Percentiles rank a stretch among this genome's conserved stretches.
Conservation (phyloP, 1,140 invertebrate species). For the Bombus confusus region DNA sequence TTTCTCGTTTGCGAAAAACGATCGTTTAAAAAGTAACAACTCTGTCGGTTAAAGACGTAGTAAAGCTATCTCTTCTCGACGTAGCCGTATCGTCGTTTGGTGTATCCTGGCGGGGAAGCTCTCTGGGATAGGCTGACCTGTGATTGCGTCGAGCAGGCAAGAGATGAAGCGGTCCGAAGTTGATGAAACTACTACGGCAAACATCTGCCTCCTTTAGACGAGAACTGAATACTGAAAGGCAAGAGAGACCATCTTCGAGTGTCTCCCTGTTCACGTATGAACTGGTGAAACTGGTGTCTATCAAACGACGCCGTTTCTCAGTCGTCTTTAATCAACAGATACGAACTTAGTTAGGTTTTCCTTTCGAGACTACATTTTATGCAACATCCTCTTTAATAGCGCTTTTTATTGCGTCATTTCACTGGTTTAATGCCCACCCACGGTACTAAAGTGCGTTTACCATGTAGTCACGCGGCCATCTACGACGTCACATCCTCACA, state of each 20-base stretch:
- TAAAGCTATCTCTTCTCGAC: constrained; percentile 18
- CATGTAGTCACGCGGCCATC: constrained; percentile 39
- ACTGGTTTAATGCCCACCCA: constrained; percentile 27
- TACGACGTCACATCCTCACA: not conserved
- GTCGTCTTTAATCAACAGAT: constrained; percentile 53
- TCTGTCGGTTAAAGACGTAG: constrained; percentile 6
- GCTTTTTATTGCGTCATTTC: constrained; percentile 48
- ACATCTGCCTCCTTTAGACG: not conserved
- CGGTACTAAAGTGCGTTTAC: constrained; percentile 51
- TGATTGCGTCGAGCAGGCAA: constrained; percentile 27
- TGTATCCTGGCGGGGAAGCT: not conserved
- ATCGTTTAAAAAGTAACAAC: constrained; percentile 15
- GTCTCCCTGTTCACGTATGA: constrained; percentile 12
- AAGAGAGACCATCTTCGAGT: not conserved
- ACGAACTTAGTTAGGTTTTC: constrained; percentile 53
- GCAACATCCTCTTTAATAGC: constrained; percentile 45
- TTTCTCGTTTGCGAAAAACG: not conserved
- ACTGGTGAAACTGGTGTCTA: not conserved
- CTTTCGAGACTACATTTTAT: constrained; percentile 42
- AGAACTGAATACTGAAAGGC: constrained; percentile 34
- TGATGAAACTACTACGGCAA: constrained; percentile 13
- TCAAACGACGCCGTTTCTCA: constrained; percentile 37
- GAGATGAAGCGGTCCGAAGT: not conserved
- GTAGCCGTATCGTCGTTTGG: not conserved
- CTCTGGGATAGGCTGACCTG: constrained; percentile 22